Base-by-base conservation (phyloP, 2,888 invertebrate genomes). In the Choristoneura rosaceana region DNA sequence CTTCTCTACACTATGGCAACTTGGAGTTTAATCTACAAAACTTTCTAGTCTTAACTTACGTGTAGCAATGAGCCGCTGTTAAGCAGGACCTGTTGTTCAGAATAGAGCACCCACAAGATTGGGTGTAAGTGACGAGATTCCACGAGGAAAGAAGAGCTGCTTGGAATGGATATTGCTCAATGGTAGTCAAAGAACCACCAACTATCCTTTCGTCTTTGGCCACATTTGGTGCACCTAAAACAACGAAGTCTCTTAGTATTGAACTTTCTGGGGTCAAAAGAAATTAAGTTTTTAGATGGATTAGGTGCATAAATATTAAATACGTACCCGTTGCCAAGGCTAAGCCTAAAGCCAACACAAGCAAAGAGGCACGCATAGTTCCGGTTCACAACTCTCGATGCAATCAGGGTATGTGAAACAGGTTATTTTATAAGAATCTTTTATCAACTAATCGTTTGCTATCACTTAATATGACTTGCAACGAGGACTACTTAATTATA, bases 201-300 rank as follows among this genome's bases (percentile, higher is more conserved):
- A 77, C 60, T 15, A 79, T 79, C 64, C 76, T 76, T 14, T 61
- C n/a, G n/a, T n/a, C n/a, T n/a, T n/a, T n/a, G n/a, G n/a, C n/a
- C n/a, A n/a, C n/a, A n/a, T n/a, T n/a, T n/a, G n/a, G n/a, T n/a
- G n/a, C n/a, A n/a, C n/a, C n/a, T n/a, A n/a, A n/a, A n/a, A n/a
- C n/a, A n/a, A n/a, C n/a, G n/a, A n/a, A n/a, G n/a, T n/a, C n/a
- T n/a, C n/a, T n/a, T n/a, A n/a, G n/a, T n/a, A n/a, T n/a, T n/a
- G n/a, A n/a, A n/a, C n/a, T n/a, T n/a, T n/a, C n/a, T n/a, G n/a
- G n/a, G n/a, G n/a, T n/a, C n/a, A n/a, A n/a, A n/a, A n/a, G n/a
- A n/a, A n/a, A n/a, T n/a, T n/a, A n/a, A n/a, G n/a, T n/a, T n/a
- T n/a, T n/a, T n/a, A n/a, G n/a, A n/a, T n/a, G n/a, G n/a, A n/a